phyloP scores from a whole-genome alignment of 2,797 vertebrate genomes.

The Dermochelys coriacea region DNA sequence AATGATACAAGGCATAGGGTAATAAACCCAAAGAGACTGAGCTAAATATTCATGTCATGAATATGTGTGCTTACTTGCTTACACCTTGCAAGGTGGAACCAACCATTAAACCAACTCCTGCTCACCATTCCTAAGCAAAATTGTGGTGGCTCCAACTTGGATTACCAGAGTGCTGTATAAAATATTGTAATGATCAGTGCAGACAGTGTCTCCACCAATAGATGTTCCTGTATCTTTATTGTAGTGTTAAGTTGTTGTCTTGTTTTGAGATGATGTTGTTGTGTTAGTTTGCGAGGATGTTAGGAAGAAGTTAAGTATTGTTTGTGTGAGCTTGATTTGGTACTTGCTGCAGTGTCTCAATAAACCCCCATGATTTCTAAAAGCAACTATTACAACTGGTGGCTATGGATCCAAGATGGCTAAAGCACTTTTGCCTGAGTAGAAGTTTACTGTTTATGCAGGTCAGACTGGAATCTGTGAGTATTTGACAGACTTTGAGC shows the following conservation, averaged over 20 bases:
- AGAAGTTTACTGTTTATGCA: not conserved
- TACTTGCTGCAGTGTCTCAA: not conserved
- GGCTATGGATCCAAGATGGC: not conserved
- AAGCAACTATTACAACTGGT: not conserved
- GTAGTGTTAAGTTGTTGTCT: not conserved
- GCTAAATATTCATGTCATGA: not conserved
- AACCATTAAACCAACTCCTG: not conserved
- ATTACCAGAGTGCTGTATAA: not conserved
- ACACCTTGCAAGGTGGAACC: not conserved
- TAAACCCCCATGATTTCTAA: not conserved
- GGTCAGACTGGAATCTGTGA: not conserved
- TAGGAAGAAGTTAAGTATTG: not conserved
- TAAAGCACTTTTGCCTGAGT: not conserved
- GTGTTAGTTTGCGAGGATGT: not conserved
- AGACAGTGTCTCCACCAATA: not conserved
- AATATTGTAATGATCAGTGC: not conserved
- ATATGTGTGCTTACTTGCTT: not conserved
- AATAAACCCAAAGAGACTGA: not conserved
- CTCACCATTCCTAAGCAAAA: not conserved
- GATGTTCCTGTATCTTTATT: not conserved
- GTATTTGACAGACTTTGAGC: not conserved
- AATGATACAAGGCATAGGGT: not conserved
- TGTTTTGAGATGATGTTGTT: not conserved
- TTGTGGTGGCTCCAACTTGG: not conserved
- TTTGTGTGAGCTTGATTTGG: not conserved